Conservation (phyloP, 1,140 invertebrate species). For the fruit fly (Drosophila melanogaster) region Release_6_plus_ISO1_MT NT_037436.4:4251501-4252000, state of each 20-base stretch:
- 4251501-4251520: constrained; percentile 80
- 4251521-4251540: constrained; percentile 81
- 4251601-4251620: constrained; percentile 63
- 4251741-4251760: constrained; percentile 49
- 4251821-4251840: constrained; percentile 28
- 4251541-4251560: constrained; percentile 77
- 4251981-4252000: constrained; percentile 32
- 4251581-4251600: constrained; percentile 75
- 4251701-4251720: constrained; percentile 18
- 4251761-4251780: constrained; percentile 56
- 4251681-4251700: constrained; percentile 62
- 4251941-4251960: neutral
- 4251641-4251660: constrained; percentile 10
- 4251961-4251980: constrained; percentile 3
- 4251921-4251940: neutral
- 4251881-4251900: neutral
- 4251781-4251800: constrained; percentile 76
- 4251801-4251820: constrained; percentile 65
- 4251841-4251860: constrained; percentile 33
- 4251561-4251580: constrained; percentile 69
- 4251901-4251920: neutral
- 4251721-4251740: constrained; percentile 35
- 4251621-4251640: constrained; percentile 7
- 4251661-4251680: constrained; percentile 6
- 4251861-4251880: neutral